phyloP scores from a whole-genome alignment of 1,140 invertebrate species.

The Portunus trituberculatus region DNA sequence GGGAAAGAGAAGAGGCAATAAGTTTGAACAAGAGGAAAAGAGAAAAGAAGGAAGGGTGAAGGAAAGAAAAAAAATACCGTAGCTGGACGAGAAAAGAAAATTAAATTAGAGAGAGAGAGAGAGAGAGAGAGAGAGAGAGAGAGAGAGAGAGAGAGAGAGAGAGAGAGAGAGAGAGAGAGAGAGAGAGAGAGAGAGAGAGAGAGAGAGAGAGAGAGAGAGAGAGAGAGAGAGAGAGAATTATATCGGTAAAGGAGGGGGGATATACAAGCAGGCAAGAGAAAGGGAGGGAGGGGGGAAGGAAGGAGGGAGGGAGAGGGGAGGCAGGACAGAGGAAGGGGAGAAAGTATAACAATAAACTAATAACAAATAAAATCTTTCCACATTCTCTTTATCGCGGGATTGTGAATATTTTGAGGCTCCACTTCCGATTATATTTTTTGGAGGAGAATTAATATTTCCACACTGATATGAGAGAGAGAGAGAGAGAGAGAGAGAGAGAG shows the following conservation, averaged over 20 bases:
- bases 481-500: conserved; percentile 49
- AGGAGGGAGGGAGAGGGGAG: background rate
- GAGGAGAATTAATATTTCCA: background rate
- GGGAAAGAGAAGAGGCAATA: background rate
- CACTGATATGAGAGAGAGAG: conserved; percentile 27
- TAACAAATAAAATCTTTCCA: background rate
- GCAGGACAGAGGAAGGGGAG: background rate
- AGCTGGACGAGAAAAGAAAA: background rate
- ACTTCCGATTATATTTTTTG: background rate
- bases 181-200: conserved; percentile 3
- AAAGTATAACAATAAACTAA: background rate
- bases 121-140: conserved; percentile 28
- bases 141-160: background rate
- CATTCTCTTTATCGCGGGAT: background rate
- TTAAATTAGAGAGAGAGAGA: conserved; percentile 29
- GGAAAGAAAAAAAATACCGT: background rate
- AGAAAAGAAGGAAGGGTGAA: background rate
- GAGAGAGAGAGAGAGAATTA: conserved; percentile 4
- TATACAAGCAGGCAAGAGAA: background rate
- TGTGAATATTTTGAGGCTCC: background rate
- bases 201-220: background rate
- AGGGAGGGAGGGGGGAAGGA: background rate
- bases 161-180: background rate
- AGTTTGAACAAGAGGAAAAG: background rate
- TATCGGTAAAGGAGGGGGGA: too few species aligned